Evolutionary conservation across 2,888 invertebrate genomes (phyloP).

Genomic region (Tipula helvola): DNA sequence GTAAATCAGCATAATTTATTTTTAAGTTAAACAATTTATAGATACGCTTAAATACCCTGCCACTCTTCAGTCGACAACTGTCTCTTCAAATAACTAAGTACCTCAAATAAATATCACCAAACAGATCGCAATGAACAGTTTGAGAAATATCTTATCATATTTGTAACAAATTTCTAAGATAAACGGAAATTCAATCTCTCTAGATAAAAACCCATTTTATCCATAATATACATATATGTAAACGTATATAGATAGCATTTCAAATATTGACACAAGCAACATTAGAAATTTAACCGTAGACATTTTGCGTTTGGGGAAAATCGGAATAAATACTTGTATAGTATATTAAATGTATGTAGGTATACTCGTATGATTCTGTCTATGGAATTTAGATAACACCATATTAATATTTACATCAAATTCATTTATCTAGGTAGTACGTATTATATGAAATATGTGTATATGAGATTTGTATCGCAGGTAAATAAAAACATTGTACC

Average conservation of each 20-base stretch:
- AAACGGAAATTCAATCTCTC: neutral
- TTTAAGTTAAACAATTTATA: no score
- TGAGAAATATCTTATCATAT: neutral
- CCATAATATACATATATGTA: neutral
- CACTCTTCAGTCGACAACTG: neutral
- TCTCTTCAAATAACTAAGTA: neutral
- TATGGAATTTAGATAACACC: neutral
- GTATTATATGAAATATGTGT: neutral
- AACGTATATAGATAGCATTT: neutral
- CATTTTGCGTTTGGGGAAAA: neutral
- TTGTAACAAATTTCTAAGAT: neutral
- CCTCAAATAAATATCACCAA: neutral
- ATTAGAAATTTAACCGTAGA: neutral
- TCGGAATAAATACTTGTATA: neutral
- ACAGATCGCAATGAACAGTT: neutral
- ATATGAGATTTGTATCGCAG: neutral
- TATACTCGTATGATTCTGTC: neutral
- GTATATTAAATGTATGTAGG: no score
- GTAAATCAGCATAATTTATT: no score
- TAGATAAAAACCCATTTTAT: neutral
- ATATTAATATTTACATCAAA: neutral
- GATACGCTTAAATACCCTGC: neutral
- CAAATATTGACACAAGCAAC: neutral
- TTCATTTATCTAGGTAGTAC: neutral
- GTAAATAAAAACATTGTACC: neutral